Evolutionary conservation across 2,888 invertebrate species (phyloP).

Genomic region (Fragum whitleyi): DNA sequence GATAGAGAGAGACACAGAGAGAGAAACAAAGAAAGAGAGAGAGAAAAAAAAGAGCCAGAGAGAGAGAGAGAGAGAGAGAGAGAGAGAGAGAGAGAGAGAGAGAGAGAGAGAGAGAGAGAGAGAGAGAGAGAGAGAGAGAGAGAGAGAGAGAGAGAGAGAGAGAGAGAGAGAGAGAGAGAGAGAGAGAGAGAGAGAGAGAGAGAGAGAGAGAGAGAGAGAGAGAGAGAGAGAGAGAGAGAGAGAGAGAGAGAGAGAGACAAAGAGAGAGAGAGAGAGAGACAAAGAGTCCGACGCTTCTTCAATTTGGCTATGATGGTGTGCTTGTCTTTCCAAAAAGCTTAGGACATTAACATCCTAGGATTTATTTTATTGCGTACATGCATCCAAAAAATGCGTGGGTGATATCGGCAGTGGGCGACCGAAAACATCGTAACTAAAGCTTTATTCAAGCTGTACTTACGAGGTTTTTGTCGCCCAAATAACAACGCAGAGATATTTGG

Average conservation of each 20-base stretch:
- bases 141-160: slow-evolving; percentile 27
- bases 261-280: too few species aligned
- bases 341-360: too few species aligned
- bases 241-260: slow-evolving; percentile 38
- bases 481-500: neutral
- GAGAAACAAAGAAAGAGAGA: too few species aligned
- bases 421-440: neutral
- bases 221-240: slow-evolving; percentile 19
- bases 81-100: slow-evolving; percentile 8
- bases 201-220: neutral
- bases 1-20: too few species aligned
- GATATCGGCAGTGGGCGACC: neutral
- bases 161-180: slow-evolving; percentile 25
- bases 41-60: too few species aligned
- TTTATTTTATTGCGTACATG: too few species aligned
- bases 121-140: neutral
- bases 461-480: too few species aligned
- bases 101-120: slow-evolving; percentile 22
- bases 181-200: slow-evolving; percentile 37
- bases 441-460: too few species aligned
- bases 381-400: neutral
- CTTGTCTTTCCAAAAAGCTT: too few species aligned
- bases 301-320: too few species aligned
- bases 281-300: neutral
- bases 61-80: neutral